phyloP scores from a whole-genome alignment of 2,113 vertebrate genomes.

The Turnix velox region DNA sequence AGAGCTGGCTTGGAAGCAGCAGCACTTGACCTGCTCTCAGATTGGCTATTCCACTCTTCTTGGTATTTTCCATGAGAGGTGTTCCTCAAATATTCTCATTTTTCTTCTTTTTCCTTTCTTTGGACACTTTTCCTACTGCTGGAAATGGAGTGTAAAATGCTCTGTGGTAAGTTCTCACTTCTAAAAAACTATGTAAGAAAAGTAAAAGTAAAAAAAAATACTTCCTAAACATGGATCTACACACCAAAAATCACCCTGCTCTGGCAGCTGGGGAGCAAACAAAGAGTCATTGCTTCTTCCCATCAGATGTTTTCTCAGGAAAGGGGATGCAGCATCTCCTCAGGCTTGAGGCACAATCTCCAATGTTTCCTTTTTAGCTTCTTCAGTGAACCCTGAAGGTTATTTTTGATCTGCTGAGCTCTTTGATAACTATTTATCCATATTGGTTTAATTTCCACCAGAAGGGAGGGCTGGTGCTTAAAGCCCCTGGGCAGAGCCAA shows the following conservation, averaged over 20 bases:
- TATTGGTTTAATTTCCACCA: neutral
- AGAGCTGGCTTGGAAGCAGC: neutral
- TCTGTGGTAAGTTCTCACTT: no score
- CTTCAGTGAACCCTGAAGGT: neutral
- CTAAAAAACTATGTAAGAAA: neutral
- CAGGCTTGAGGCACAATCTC: neutral
- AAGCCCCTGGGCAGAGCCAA: neutral
- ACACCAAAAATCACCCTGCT: neutral
- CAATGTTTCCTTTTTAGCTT: neutral
- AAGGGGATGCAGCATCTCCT: neutral
- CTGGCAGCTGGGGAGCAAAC: neutral
- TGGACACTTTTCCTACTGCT: fast-evolving
- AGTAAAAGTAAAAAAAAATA: neutral
- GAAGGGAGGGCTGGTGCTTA: neutral
- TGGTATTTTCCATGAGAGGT: neutral
- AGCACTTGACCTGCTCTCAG: fast-evolving
- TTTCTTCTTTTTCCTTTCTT: neutral
- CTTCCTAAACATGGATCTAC: neutral
- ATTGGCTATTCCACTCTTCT: fast-evolving
- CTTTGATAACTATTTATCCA: neutral
- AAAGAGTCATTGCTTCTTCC: neutral
- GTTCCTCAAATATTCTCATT: neutral
- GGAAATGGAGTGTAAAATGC: neutral
- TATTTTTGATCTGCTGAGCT: neutral
- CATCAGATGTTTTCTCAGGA: neutral